Evolutionary conservation across 2,113 vertebrate genomes (phyloP).

Genomic region (Pseudorasbora parva): DNA sequence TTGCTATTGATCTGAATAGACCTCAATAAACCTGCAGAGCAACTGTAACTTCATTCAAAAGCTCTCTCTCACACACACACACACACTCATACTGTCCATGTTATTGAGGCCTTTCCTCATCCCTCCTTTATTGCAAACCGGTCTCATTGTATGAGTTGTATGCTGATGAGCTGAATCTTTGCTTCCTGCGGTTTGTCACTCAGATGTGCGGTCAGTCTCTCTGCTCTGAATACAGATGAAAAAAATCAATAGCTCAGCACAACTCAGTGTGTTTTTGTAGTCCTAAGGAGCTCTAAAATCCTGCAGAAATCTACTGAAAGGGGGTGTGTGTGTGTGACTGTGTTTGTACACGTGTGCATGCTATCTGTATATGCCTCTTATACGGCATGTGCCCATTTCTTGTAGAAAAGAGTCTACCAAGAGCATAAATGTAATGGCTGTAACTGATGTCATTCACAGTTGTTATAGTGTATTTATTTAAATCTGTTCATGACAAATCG

Average conservation of each 20-base stretch:
- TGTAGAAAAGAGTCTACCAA: conserved; percentile 1
- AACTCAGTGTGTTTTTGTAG: conserved; percentile 22
- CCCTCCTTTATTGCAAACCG: conserved; percentile 17
- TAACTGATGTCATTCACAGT: conserved; percentile 5
- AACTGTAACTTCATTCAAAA: conserved; percentile 26
- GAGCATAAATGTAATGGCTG: not conserved
- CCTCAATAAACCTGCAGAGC: conserved; percentile 35
- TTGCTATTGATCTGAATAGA: conserved; percentile 42
- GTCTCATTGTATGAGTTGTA: conserved; percentile 54
- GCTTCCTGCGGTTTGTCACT: conserved; percentile 28
- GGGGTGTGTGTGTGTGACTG: not conserved
- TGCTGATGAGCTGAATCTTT: conserved; percentile 50
- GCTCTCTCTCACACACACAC: not conserved
- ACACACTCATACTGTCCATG: conserved; percentile 15
- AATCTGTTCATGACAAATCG: not conserved
- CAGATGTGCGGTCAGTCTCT: conserved; percentile 25
- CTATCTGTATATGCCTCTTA: too few relatives aligned
- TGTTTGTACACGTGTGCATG: too few relatives aligned
- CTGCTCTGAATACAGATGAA: conserved; percentile 33
- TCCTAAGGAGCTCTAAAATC: conserved; percentile 11
- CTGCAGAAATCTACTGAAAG: conserved; percentile 11
- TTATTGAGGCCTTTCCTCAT: conserved; percentile 42
- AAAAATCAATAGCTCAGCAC: conserved; percentile 38
- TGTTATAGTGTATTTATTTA: not conserved
- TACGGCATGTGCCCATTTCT: not conserved